Percentiles rank a stretch among this genome's conserved stretches.
These are phyloP conservation scores for Heliothis virescens DNA, from an alignment of 1,140 invertebrate species.

Conservation along the genomic window DNA sequence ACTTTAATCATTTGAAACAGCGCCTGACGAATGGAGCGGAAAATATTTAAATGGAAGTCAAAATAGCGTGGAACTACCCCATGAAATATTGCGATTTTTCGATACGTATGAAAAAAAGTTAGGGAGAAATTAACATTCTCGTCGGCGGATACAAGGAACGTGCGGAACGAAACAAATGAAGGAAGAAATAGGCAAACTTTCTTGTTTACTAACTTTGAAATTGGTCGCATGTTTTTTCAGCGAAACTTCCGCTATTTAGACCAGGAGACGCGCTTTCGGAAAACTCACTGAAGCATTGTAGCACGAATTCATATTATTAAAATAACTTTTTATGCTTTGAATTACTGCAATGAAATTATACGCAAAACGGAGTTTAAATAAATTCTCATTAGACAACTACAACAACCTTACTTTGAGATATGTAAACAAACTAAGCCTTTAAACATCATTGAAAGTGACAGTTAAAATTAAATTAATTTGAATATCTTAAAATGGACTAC, in stretches of 20 bases:
- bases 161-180: slow-evolving; percentile 63
- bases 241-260: slow-evolving; percentile 44
- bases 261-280: neutral
- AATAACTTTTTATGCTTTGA: neutral
- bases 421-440: neutral
- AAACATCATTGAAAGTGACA: neutral
- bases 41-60: slow-evolving; percentile 85
- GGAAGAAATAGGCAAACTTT: slow-evolving; percentile 61
- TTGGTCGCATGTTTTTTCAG: slow-evolving; percentile 57
- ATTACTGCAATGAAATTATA: neutral
- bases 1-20: slow-evolving; percentile 78
- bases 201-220: slow-evolving; percentile 68
- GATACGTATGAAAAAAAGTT: slow-evolving; percentile 63
- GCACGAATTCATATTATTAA: no score
- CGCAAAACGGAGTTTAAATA: neutral
- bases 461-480: neutral
- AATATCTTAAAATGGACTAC: slow-evolving; percentile 10
- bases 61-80: slow-evolving; percentile 76
- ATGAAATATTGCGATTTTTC: slow-evolving; percentile 80
- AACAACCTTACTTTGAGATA: no score
- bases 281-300: neutral
- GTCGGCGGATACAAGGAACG: slow-evolving; percentile 69
- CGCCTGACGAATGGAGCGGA: slow-evolving; percentile 83
- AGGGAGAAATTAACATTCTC: slow-evolving; percentile 76
- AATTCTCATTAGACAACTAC: neutral